A percentile compares a stretch with the other conserved stretches of the same genome.
These are phyloP conservation scores for Pristionchus exspectatus DNA, from an alignment of 2,888 invertebrate genomes.

Conservation along the genomic window DNA sequence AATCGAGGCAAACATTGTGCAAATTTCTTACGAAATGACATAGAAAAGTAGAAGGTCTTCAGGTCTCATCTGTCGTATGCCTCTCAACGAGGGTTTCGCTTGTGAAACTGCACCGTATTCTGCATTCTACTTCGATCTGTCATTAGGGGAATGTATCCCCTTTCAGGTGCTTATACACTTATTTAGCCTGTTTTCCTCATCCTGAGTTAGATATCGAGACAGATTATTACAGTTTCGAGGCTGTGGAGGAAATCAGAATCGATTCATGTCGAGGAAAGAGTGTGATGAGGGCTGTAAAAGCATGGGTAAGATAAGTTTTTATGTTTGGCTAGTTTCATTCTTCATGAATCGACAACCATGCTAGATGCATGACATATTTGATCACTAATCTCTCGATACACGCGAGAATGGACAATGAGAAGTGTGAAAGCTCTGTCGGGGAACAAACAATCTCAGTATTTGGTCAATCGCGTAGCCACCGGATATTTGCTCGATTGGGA, in stretches of 20 bases:
- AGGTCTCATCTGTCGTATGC: constrained; percentile 50
- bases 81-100: constrained; percentile 35
- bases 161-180: neutral
- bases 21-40: no score
- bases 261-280: constrained; percentile 49
- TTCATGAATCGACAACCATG: neutral
- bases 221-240: neutral
- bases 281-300: constrained; percentile 51
- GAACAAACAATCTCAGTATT: constrained; percentile 27
- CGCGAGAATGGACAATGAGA: neutral
- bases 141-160: constrained; percentile 23
- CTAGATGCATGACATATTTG: neutral
- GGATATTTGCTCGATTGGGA: constrained; percentile 11
- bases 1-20: no score
- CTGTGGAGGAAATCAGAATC: constrained; percentile 53
- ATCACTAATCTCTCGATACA: neutral
- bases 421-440: neutral
- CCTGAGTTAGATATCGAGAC: neutral
- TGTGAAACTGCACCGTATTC: neutral
- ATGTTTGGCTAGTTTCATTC: neutral
- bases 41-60: neutral
- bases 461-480: neutral
- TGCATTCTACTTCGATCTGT: constrained; percentile 50
- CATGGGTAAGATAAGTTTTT: constrained; percentile 27
- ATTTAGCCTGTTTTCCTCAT: no score